phyloP scores from a whole-genome alignment of 2,113 vertebrate genomes.

The Siniperca knerii region DNA sequence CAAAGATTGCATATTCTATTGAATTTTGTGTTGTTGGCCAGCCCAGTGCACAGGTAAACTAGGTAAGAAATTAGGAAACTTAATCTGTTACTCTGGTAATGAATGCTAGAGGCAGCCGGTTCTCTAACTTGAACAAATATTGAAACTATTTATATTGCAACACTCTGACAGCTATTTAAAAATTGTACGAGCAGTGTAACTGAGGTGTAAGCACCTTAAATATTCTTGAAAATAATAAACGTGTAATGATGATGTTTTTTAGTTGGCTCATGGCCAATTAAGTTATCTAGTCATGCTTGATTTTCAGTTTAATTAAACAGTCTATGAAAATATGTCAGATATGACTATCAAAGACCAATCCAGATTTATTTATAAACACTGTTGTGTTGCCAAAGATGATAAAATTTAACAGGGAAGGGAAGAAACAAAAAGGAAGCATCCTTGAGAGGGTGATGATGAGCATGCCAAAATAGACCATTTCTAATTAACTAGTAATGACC shows the following conservation, averaged over 20 bases:
- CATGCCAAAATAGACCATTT: slow-evolving; percentile 23
- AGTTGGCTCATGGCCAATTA: not conserved
- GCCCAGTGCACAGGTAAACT: not conserved
- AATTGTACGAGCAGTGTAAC: not conserved
- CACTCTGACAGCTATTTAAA: not conserved
- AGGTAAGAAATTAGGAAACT: not conserved
- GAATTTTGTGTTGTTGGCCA: not conserved
- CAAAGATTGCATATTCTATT: slow-evolving; percentile 5
- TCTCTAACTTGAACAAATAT: slow-evolving; percentile 16
- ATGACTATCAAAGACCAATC: not conserved
- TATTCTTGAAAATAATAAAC: not conserved
- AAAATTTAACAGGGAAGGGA: not conserved
- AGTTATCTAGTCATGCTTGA: not conserved
- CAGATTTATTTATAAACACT: slow-evolving; percentile 7
- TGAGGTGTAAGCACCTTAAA: not conserved
- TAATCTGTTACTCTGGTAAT: slow-evolving; percentile 11
- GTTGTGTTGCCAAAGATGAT: not conserved
- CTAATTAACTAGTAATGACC: slow-evolving; percentile 48
- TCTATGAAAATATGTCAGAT: not conserved
- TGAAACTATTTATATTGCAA: not conserved
- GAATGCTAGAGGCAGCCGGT: not conserved
- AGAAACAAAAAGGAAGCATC: slow-evolving; percentile 3
- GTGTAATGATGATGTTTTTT: not conserved
- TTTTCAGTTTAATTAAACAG: slow-evolving; percentile 2
- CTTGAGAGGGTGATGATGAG: not conserved